Base-by-base conservation (phyloP, 1,140 invertebrate species). In the Pygmarrhopalites habei region DNA sequence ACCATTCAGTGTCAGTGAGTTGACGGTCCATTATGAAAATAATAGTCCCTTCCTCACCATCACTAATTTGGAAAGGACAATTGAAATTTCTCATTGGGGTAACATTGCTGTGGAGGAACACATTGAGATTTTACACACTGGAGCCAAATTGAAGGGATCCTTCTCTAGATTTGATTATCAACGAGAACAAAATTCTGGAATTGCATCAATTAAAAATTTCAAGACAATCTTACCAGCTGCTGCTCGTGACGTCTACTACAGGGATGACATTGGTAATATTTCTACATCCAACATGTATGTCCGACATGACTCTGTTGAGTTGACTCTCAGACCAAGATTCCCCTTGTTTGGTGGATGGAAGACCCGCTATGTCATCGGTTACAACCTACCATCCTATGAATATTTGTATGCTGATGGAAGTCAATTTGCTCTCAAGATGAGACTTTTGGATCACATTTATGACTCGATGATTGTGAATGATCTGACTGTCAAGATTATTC, bases 301-400 rank as follows among this genome's bases (percentile, higher is more conserved):
- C 15, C 82, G 87, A 69, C 87, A 89, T 69, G 93, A 98, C 75
- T 88, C 90, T 35, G 91, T 98, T 19, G 95, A 99, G 74, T 76
- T 99, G 1, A 95, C 98, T 72, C 78, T 99, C 1, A 80, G 92
- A 47, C 96, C 97, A 1, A 79, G 96, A 68, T 99, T 98, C 76
- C 97, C 97, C 23, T 78, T 99, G 0, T 99, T 98, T 79, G 97
- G 97, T 55, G 96, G 97, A 2, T 99, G 96, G 96, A 94, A 92
- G 76, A 98, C 95, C 2, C 89, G 94, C 72, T 99, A 99, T 76
- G 88, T 86, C 39, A 79, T 98, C 52, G 96, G 97, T 0, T 99
- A 99, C 78, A 98, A 96, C 79, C 85, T 99, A 1, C 96, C 97
- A 1, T 93, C 92, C 65, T 95, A 95, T 74, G 93, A 97, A 75